A percentile compares a stretch with the other conserved stretches of the same genome.
These are phyloP conservation scores for Stomatorhinus ivindoensis DNA, from an alignment of 2,113 vertebrate genomes.

Conservation along the genomic window DNA sequence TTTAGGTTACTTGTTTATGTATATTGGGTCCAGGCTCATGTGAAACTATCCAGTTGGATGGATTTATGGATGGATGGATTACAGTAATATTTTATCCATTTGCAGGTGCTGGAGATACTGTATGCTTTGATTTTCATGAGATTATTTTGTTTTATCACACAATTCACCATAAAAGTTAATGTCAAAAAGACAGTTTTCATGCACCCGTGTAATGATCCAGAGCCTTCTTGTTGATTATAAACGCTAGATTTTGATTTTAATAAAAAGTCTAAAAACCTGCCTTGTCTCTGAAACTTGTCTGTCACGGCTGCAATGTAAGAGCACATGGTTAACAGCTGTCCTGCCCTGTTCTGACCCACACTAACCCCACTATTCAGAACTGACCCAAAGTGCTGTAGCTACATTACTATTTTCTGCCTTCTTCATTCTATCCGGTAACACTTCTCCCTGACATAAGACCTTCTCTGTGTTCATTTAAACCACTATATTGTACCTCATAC, in stretches of 20 bases:
- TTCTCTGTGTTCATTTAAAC: neutral
- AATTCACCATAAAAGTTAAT: neutral
- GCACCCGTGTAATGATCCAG: neutral
- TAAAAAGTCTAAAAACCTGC: neutral
- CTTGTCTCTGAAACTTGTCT: neutral
- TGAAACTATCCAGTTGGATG: neutral
- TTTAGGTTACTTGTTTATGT: neutral
- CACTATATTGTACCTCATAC: neutral
- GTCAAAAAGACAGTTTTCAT: neutral
- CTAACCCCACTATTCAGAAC: neutral
- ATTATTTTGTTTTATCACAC: neutral
- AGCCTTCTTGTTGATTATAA: neutral
- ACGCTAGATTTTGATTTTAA: neutral
- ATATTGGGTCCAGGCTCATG: neutral
- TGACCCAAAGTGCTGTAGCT: neutral
- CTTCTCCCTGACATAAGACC: neutral
- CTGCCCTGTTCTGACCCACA: neutral
- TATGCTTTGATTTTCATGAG: neutral
- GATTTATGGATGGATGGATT: neutral
- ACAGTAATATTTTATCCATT: neutral
- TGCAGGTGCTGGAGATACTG: neutral
- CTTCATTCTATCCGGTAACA: neutral
- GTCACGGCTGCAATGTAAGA: neutral
- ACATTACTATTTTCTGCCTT: neutral
- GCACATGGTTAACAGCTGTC: neutral